Base-by-base conservation (phyloP, 2,888 invertebrate genomes). In the Busseola fusca region DNA sequence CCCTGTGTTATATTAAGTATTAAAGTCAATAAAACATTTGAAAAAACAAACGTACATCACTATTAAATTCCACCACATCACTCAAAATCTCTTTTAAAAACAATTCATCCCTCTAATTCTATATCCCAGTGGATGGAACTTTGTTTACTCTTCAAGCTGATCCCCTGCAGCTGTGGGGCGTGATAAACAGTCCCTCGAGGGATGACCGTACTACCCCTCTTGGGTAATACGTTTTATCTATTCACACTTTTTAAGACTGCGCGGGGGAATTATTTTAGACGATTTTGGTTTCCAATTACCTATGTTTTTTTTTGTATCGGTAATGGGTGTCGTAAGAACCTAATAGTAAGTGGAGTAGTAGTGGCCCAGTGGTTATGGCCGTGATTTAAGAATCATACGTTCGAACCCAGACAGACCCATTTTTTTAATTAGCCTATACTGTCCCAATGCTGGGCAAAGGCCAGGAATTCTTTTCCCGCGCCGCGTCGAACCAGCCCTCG, bases 111-210 rank as follows among this genome's bases (percentile, higher is more conserved):
- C 54, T 86, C 84, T 84, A 86, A 87, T 80, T 83, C 78, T 72
- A 78, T 81, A 80, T 80, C 78, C 82, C 84, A 74, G 83, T 81
- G 83, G 87, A 87, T 88, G 83, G 83, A 85, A 87, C 84, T 82
- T 66, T 86, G 87, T 87, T 86, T 86, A 82, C 73, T 63, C 79
- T 74, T 76, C 70, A 80, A 74, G 77, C 70, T 79, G 76, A 79
- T 76, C 82, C 82, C 85, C 79, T 81, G 60, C 89, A 86, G 81
- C 87, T 89, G 90, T 74, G 85, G 85, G 78, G 83, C 67, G 87
- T 82, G 90, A 90, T 90, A 90, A 90, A 87, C 85, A 83, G 64
- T 64, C 88, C 85, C 87, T 12, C 14, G 88, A 85, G 87, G 69
- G 25, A 58, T 21, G 56, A 40, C 58, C 74, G 52, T 16, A 52